A percentile compares a stretch with the other conserved stretches of the same genome.
phyloP scores from a whole-genome alignment of 2,797 vertebrate species.

The Typhlichthys eigenmanni region DNA sequence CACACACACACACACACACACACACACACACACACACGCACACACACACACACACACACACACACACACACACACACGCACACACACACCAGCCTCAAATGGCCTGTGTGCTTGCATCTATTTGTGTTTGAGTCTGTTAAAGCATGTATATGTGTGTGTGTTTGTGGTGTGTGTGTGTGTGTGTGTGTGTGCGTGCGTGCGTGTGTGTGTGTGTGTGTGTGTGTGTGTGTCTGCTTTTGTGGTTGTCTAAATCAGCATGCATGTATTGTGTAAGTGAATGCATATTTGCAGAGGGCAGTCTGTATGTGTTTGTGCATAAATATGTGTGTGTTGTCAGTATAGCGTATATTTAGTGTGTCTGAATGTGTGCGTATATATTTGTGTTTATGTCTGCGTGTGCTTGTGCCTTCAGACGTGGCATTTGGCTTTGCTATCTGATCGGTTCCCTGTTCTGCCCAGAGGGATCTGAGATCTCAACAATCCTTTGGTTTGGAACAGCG shows the following conservation, averaged over 20 bases:
- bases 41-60: background rate
- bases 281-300: background rate
- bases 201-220: background rate
- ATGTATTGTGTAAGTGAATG: background rate
- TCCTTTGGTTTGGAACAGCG: constrained; percentile 41
- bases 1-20: no score
- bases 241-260: background rate
- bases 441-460: constrained; percentile 41
- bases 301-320: background rate
- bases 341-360: constrained; percentile 10
- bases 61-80: background rate
- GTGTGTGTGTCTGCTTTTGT: background rate
- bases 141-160: constrained; percentile 7
- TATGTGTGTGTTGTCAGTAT: constrained; percentile 5
- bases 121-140: background rate
- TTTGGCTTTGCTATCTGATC: constrained; percentile 55
- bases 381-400: background rate
- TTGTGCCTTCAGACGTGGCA: background rate
- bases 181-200: constrained; percentile 38
- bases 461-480: constrained; percentile 59
- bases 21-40: no score
- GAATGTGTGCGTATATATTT: constrained; percentile 12
- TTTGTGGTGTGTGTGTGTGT: constrained; percentile 9
- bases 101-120: constrained; percentile 3
- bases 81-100: background rate